These are phyloP conservation scores for Lampropteryx suffumata DNA, from an alignment of 2,888 invertebrate species.

Conservation along the genomic window DNA sequence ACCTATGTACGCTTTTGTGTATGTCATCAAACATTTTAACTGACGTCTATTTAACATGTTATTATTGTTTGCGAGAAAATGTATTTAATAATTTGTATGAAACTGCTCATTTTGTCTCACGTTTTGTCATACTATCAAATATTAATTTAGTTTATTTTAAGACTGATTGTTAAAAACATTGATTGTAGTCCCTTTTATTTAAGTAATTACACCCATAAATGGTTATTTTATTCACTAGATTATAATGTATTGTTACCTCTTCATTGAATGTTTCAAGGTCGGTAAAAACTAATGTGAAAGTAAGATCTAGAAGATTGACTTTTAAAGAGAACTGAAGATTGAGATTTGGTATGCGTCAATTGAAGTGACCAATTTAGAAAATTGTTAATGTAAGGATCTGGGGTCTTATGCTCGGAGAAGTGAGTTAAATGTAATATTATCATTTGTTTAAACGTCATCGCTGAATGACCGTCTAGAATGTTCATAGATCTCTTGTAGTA, in stretches of 20 bases:
- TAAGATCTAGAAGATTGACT: slow-evolving; percentile 11
- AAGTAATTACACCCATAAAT: slow-evolving; percentile 28
- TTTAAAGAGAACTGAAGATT: slow-evolving; percentile 15
- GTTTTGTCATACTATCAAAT: slow-evolving; percentile 32
- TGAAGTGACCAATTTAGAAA: slow-evolving; percentile 62
- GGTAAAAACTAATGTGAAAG: not conserved
- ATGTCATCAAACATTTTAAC: not conserved
- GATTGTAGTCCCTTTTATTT: slow-evolving; percentile 47
- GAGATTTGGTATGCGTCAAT: slow-evolving; percentile 46
- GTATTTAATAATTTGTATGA: slow-evolving; percentile 6
- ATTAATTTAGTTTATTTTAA: slow-evolving; percentile 60
- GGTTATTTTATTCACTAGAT: not conserved
- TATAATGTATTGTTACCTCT: not conserved
- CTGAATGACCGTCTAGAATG: too few relatives aligned
- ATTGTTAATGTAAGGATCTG: slow-evolving; percentile 46
- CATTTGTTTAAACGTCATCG: too few relatives aligned
- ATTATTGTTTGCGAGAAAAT: slow-evolving; percentile 15
- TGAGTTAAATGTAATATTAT: too few relatives aligned
- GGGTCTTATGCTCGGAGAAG: too few relatives aligned
- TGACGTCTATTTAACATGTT: slow-evolving; percentile 8
- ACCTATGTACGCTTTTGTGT: not conserved
- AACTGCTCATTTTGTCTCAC: slow-evolving; percentile 19
- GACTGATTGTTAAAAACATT: slow-evolving; percentile 65
- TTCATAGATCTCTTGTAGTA: too few relatives aligned
- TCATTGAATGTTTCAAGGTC: not conserved